Evolutionary conservation across 2,888 invertebrate species (phyloP), one percentile per base, ranked within the genome.

Genomic region (Sarcophaga caerulescens): DNA sequence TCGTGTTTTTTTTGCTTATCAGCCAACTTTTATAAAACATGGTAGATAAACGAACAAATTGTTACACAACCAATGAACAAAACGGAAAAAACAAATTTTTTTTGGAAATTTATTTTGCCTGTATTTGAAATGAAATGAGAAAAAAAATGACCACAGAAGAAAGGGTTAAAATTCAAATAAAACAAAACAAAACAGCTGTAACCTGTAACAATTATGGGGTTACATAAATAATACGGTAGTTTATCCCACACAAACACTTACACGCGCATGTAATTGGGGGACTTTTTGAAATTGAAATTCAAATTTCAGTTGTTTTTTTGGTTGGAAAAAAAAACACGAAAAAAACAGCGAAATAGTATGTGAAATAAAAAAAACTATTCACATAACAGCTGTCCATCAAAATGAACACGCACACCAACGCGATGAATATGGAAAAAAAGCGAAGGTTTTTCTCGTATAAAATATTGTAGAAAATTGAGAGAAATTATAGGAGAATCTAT

Each of bases 131-230:
- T 68, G 60, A 71, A 85, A 81, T 14, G 17, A 68, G 8, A 35
- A 35, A 35, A 35, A 35, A 8, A 71, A 81, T 14, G 5, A 73
- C 71, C 81, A 52, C 77, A 75, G 17, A 69, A 44, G 59, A 85
- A 85, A 85, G 82, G 85, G 85, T 79, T 85, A 80, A 85, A 52
- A 57, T 80, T 47, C 23, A 63, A n/a, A 59, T 74, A 47, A 65
- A 81, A 78, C 59, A 74, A 35, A 35, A 82, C 85, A 85, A 35
- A 85, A 82, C 85, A 85, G 75, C 82, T 85, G 85, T 85, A 85
- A 82, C 79, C 71, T 77, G 71, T 80, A 63, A 76, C 82, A 83
- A 57, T 63, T 79, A 73, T 76, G 75, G 71, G 71, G 59, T 85
- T 85, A 85, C 82, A 82, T 25, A 76, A 76, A 71, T 76, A 76